phyloP scores from a whole-genome alignment of 2,113 vertebrate genomes.

The Zosterops hypoxanthus region DNA sequence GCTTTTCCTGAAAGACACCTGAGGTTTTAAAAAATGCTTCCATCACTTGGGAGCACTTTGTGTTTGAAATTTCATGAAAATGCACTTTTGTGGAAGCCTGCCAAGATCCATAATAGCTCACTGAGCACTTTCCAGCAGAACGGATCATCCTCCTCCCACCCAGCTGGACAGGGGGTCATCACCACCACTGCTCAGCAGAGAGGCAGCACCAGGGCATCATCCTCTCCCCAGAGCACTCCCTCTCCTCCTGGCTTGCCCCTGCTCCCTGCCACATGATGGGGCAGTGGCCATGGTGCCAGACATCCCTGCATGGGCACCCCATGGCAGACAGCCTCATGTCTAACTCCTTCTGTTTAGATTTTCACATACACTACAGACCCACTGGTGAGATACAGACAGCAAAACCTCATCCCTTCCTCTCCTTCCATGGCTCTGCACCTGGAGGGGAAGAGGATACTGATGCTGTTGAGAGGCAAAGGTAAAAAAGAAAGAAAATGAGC shows the following conservation, averaged over 20 bases:
- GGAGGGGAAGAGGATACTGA: neutral
- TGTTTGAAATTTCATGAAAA: neutral
- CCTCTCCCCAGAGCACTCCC: neutral
- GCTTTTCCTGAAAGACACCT: neutral
- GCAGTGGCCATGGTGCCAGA: fast-evolving
- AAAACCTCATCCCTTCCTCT: neutral
- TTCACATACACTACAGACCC: fast-evolving
- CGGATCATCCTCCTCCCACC: neutral
- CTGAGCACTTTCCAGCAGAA: neutral
- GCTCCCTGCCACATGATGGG: neutral
- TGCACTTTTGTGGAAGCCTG: neutral
- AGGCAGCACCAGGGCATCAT: neutral
- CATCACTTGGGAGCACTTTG: neutral
- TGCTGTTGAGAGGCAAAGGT: neutral
- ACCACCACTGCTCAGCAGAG: neutral
- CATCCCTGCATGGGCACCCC: neutral
- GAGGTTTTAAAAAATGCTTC: neutral
- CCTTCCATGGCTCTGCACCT: neutral
- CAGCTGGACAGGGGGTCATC: neutral
- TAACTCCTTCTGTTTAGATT: neutral
- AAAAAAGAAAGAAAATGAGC: neutral
- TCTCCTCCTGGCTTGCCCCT: neutral
- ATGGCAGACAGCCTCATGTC: neutral
- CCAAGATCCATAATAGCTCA: neutral
- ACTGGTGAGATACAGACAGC: fast-evolving